phyloP scores from a whole-genome alignment of 2,113 vertebrate species.

The Malurus alboscapulatus region DNA sequence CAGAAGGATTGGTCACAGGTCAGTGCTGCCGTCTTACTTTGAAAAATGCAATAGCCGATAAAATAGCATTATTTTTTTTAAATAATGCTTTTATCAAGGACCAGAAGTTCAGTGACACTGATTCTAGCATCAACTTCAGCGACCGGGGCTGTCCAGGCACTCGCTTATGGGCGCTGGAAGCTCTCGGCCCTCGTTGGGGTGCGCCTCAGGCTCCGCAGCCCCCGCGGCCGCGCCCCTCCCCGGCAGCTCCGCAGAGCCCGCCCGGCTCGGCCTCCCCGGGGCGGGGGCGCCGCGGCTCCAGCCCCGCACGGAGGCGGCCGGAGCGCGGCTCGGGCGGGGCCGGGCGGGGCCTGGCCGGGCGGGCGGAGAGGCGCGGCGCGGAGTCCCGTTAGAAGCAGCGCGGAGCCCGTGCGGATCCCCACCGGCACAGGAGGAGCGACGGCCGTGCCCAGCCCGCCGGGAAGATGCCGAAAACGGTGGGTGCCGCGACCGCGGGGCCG shows the following conservation, averaged over 20 bases:
- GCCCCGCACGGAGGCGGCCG: neutral
- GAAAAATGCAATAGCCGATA: fast-evolving
- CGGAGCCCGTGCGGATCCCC: too few relatives aligned
- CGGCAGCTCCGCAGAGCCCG: neutral
- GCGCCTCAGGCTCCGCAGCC: neutral
- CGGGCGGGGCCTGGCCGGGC: neutral
- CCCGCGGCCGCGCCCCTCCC: neutral
- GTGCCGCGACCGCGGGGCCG: too few relatives aligned
- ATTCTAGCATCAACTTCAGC: fast-evolving
- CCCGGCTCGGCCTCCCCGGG: neutral
- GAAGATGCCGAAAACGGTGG: too few relatives aligned
- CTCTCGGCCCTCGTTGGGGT: fast-evolving
- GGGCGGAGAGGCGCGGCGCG: too few relatives aligned
- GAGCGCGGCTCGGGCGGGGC: neutral
- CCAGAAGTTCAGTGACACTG: neutral
- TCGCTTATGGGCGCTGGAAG: fast-evolving
- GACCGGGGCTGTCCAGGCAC: fast-evolving
- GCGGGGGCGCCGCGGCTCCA: neutral
- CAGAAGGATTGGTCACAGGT: fast-evolving
- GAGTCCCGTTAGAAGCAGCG: too few relatives aligned
- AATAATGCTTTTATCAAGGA: too few relatives aligned
- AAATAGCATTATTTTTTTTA: fast-evolving
- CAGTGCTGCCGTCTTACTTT: fast-evolving
- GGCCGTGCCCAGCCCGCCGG: too few relatives aligned
- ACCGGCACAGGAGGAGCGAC: too few relatives aligned